Conservation (phyloP, 1,140 invertebrate genomes). For the Hylyphantes graminicola region DNA sequence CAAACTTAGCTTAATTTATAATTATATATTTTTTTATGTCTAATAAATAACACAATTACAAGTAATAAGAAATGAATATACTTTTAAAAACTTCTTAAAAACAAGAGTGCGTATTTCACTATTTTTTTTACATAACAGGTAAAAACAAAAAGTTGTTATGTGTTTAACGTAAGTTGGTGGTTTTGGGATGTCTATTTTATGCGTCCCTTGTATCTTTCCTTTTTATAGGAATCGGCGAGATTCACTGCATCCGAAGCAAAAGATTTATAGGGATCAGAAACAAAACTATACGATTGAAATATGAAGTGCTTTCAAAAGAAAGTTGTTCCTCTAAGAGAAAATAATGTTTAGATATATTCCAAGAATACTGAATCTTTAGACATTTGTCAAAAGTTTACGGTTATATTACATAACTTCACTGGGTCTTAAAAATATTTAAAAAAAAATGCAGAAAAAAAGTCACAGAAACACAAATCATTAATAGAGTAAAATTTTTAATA, state of each 20-base stretch:
- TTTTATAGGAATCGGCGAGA: slow-evolving; percentile 40
- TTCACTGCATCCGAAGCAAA: not conserved
- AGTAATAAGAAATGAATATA: no score
- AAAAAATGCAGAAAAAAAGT: not conserved
- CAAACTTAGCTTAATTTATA: no score
- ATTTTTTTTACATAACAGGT: no score
- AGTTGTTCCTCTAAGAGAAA: not conserved
- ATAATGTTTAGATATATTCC: not conserved
- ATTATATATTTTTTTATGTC: no score
- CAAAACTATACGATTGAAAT: slow-evolving; percentile 7
- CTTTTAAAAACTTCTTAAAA: no score
- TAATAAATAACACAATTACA: no score
- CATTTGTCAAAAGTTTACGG: not conserved
- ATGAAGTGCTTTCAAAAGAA: not conserved
- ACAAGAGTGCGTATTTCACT: no score
- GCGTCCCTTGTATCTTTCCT: slow-evolving; percentile 27
- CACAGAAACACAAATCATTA: not conserved
- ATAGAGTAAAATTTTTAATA: not conserved
- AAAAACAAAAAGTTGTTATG: no score
- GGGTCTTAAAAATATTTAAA: not conserved
- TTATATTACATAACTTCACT: not conserved
- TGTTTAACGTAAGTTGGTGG: not conserved
- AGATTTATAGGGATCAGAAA: slow-evolving; percentile 12
- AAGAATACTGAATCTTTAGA: no score
- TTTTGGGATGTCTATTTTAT: slow-evolving; percentile 41